Percentiles rank a stretch among this genome's conserved stretches.
phyloP scores from a whole-genome alignment of 1,140 invertebrate genomes.

The Periplaneta americana region DNA sequence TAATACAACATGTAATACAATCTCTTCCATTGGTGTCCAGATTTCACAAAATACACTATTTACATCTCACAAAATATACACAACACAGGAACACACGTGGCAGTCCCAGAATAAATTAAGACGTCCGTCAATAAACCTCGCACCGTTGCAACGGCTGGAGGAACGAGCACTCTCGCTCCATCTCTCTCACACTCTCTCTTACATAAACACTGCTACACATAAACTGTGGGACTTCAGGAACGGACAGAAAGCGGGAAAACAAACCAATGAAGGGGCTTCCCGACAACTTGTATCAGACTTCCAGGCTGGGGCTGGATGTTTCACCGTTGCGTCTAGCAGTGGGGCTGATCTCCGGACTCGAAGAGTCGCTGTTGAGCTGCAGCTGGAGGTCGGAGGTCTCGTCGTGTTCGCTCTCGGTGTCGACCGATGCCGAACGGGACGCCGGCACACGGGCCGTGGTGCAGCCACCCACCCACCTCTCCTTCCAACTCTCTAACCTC shows the following conservation, averaged over 20 bases:
- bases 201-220: no score
- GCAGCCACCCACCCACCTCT: slow-evolving; percentile 36
- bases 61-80: not conserved
- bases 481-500: slow-evolving; percentile 56
- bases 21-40: not conserved
- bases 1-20: not conserved
- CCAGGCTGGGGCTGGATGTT: not conserved
- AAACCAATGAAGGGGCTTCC: not conserved
- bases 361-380: slow-evolving; percentile 9
- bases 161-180: no score
- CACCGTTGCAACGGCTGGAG: no score
- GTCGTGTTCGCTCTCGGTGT: slow-evolving; percentile 46
- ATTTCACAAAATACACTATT: not conserved
- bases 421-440: slow-evolving; percentile 38
- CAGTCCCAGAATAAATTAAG: not conserved
- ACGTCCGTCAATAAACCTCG: no score
- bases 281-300: not conserved
- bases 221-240: not conserved
- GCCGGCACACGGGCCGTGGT: not conserved
- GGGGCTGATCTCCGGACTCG: slow-evolving; percentile 10
- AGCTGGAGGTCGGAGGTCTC: slow-evolving; percentile 29
- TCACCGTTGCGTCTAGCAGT: not conserved
- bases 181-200: no score
- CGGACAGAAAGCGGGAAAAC: not conserved
- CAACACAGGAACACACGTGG: not conserved